Evolutionary conservation across 2,888 invertebrate genomes (phyloP), one percentile per base, ranked within the genome.

Genomic region (Nematopogon swammerdamellus): DNA sequence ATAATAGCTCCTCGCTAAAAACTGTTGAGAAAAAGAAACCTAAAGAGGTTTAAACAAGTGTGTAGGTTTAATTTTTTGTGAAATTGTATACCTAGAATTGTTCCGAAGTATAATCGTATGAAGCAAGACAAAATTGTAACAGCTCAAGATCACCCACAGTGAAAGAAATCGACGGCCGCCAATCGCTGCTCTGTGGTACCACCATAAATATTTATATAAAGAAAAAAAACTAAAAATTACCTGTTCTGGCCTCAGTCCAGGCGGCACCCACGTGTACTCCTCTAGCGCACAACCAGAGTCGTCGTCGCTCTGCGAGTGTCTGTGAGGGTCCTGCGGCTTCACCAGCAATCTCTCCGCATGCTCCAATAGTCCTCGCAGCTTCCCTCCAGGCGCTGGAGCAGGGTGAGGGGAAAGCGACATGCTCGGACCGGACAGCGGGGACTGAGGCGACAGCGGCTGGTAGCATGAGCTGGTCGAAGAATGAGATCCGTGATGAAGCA

Each of bases 181-280:
- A n/a, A n/a, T n/a, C n/a, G n/a, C n/a, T n/a, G n/a, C n/a, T n/a
- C n/a, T n/a, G n/a, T n/a, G n/a, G n/a, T n/a, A n/a, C n/a, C n/a
- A n/a, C n/a, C n/a, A n/a, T n/a, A n/a, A n/a, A n/a, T n/a, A n/a
- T n/a, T n/a, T n/a, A n/a, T n/a, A 45, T 19, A 45, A 16, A 18
- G 18, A 8, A 25, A 25, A 25, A 25, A 6, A 25, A 25, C 25
- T 25, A 8, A 25, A 25, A 11, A 3, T 20, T 70, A 97, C 97
- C 88, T 97, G 96, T 77, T 97, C 97, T 1, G 97, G 96, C 67
- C 96, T 86, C 16, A 97, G 81, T 54, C 97, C 97, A 2, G 95
- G 94, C 42, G 98, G 98, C 54, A 97, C 94, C 97, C 97, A 98
- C 2, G 96, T 95, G 72, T 97, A 97, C 72, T 98, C 97, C 69